Evolutionary conservation across 2,113 vertebrate species (phyloP).

Genomic region (Passer domesticus): DNA sequence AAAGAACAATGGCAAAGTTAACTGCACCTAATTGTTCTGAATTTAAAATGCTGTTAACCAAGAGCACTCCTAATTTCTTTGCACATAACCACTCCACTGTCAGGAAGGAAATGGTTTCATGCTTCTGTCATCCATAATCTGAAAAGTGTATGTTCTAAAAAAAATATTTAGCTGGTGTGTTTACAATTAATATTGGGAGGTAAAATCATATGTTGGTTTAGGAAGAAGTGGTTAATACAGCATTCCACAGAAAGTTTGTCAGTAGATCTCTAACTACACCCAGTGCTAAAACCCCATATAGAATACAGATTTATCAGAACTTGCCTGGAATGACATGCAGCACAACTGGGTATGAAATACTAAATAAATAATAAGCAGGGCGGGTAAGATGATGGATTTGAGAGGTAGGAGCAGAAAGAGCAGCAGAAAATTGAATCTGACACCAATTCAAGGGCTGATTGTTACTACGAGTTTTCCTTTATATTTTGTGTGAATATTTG

Average conservation of each 20-base stretch:
- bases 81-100: conserved; percentile 38
- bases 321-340: not conserved
- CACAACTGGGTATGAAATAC: not conserved
- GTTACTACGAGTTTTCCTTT: not conserved
- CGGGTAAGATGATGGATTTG: conserved; percentile 2
- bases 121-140: conserved; percentile 60
- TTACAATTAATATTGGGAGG: conserved; percentile 27
- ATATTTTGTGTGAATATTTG: not conserved
- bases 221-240: not conserved
- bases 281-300: not conserved
- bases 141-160: conserved; percentile 35
- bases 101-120: conserved; percentile 55
- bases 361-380: conserved; percentile 55
- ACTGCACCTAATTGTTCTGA: conserved; percentile 71
- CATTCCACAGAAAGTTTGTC: not conserved
- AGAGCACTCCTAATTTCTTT: conserved; percentile 59
- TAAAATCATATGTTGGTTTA: not conserved
- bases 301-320: not conserved
- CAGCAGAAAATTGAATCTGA: conserved; percentile 24
- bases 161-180: not conserved
- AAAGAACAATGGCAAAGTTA: conserved; percentile 72
- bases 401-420: not conserved
- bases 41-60: conserved; percentile 69
- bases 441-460: conserved; percentile 3
- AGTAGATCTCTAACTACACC: not conserved